phyloP scores from a whole-genome alignment of 1,140 invertebrate genomes.

The Thaumetopoea pityocampa region DNA sequence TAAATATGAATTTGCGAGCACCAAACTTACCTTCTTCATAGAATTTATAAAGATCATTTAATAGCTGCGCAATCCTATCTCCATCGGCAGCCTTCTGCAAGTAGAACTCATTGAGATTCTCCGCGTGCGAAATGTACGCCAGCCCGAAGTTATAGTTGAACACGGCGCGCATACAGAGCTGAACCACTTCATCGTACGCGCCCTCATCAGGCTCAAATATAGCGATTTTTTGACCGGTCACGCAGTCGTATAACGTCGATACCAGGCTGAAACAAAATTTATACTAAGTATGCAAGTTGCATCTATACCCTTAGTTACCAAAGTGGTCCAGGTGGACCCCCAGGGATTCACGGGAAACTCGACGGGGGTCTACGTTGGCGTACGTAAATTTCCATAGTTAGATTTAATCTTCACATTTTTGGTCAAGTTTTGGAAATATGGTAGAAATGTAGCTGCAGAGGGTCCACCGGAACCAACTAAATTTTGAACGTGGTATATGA shows the following conservation, averaged over 20 bases:
- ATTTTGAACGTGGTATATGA: no score
- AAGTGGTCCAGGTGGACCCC: no score
- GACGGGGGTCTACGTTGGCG: no score
- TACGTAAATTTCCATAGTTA: no score
- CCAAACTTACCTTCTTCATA: conserved; percentile 77
- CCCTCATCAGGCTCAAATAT: conserved; percentile 70
- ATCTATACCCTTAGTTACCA: no score
- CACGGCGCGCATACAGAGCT: conserved; percentile 77
- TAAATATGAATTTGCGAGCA: no score
- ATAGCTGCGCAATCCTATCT: conserved; percentile 59
- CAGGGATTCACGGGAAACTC: no score
- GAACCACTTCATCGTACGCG: conserved; percentile 67
- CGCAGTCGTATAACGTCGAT: conserved; percentile 75
- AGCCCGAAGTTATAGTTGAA: conserved; percentile 68
- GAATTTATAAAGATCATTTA: conserved; percentile 75
- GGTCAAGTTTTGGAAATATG: no score
- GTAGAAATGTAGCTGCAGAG: no score
- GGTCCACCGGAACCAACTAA: no score
- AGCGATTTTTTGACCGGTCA: conserved; percentile 77
- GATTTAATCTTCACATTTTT: no score
- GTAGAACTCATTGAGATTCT: conserved; percentile 77
- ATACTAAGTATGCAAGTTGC: not conserved
- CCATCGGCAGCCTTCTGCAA: conserved; percentile 75
- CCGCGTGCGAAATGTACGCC: conserved; percentile 71
- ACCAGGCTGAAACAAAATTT: conserved; percentile 72